phyloP scores from a whole-genome alignment of 1,140 invertebrate species.

The Danaus plexippus region DNA sequence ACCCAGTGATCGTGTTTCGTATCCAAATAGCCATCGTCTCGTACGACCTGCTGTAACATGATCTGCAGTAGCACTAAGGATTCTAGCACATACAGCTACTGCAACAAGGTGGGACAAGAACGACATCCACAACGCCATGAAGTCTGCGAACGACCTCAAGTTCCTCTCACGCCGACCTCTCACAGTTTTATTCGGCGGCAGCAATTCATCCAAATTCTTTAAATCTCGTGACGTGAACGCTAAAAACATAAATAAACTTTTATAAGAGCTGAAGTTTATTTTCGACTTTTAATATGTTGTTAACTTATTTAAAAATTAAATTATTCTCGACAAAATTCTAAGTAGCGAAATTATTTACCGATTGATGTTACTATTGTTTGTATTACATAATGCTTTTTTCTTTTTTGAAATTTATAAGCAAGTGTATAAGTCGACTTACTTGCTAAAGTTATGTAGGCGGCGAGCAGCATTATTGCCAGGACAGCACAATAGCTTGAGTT shows the following conservation, averaged over 20 bases:
- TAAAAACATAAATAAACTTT: conserved; percentile 22
- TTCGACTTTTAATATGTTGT: neutral
- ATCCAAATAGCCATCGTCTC: conserved; percentile 72
- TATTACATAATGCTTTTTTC: conserved; percentile 7
- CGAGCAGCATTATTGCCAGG: conserved; percentile 45
- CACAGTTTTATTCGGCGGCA: conserved; percentile 52
- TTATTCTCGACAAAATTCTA: too few species aligned
- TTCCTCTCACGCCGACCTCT: conserved; percentile 57
- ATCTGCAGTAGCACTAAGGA: conserved; percentile 77
- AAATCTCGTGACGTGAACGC: conserved; percentile 55
- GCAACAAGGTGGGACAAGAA: conserved; percentile 75
- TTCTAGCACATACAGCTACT: conserved; percentile 75
- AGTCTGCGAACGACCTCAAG: conserved; percentile 61
- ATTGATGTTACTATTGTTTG: neutral
- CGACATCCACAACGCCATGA: conserved; percentile 75
- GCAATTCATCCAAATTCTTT: conserved; percentile 48
- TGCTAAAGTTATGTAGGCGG: conserved; percentile 40
- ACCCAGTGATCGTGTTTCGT: conserved; percentile 72
- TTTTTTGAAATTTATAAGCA: conserved; percentile 1
- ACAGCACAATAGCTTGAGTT: conserved; percentile 60
- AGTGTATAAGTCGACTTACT: conserved; percentile 37
- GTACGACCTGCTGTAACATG: conserved; percentile 76
- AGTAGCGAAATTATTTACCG: too few species aligned
- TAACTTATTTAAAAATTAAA: neutral
- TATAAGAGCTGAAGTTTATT: too few species aligned